Percentiles rank a stretch among this genome's conserved stretches.
Evolutionary conservation across 2,797 vertebrate species (phyloP).

Genomic region (Ficedula albicollis): DNA sequence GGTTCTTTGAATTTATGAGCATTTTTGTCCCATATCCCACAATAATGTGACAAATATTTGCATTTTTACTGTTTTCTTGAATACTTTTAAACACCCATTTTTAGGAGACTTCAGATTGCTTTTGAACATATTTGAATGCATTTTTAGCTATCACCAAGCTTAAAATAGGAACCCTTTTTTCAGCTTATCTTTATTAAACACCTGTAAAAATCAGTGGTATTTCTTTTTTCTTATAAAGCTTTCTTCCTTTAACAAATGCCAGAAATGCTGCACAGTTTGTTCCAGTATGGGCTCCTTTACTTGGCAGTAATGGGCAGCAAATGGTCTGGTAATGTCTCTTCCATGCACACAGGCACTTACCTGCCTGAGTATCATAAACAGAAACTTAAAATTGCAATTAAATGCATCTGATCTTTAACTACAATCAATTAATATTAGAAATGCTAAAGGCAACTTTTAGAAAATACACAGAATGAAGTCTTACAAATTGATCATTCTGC

Average conservation of each 20-base stretch:
- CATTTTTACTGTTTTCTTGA: conserved; percentile 77
- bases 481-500: conserved; percentile 32
- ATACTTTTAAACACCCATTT: conserved; percentile 77
- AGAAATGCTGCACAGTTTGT: conserved; percentile 72
- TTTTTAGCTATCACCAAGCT: conserved; percentile 77
- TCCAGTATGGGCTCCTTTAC: conserved; percentile 50
- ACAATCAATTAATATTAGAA: background rate
- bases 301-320: conserved; percentile 43
- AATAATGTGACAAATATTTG: conserved; percentile 78
- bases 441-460: background rate
- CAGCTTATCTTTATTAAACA: conserved; percentile 84
- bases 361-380: conserved; percentile 49
- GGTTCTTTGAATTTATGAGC: conserved; percentile 63
- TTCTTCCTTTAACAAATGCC: conserved; percentile 76
- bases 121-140: conserved; percentile 78
- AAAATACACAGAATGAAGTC: conserved; percentile 44
- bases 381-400: conserved; percentile 29
- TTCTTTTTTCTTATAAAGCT: conserved; percentile 74
- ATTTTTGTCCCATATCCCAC: conserved; percentile 70
- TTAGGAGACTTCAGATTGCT: conserved; percentile 77
- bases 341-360: conserved; percentile 26
- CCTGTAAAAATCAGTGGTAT: conserved; percentile 80
- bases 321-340: conserved; percentile 11
- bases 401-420: conserved; percentile 44
- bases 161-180: conserved; percentile 79